Evolutionary conservation across 1,140 invertebrate genomes (phyloP).

Genomic region (Papilio machaon): DNA sequence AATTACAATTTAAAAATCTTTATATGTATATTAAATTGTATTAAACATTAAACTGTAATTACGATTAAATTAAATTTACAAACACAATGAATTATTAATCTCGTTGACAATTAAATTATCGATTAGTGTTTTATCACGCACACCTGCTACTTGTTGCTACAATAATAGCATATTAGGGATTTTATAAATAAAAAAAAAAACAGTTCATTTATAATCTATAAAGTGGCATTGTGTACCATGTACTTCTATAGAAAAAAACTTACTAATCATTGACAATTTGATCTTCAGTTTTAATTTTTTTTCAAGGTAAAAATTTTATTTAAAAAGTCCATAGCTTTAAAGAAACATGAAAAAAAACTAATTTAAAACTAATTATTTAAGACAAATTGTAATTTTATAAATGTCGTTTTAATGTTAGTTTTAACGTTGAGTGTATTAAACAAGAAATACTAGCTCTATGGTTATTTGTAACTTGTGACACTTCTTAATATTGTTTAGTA

Average conservation of each 20-base stretch:
- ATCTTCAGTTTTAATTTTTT: too few species aligned
- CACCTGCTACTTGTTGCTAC: conserved; percentile 8
- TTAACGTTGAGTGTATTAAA: too few species aligned
- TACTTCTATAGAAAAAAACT: too few species aligned
- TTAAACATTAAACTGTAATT: neutral
- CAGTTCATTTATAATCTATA: too few species aligned
- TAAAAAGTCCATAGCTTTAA: too few species aligned
- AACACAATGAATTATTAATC: neutral
- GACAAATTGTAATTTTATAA: neutral
- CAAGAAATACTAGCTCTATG: neutral
- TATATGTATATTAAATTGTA: too few species aligned
- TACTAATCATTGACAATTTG: neutral
- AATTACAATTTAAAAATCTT: too few species aligned
- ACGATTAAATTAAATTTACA: conserved; percentile 1
- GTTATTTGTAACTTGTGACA: neutral
- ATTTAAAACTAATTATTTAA: too few species aligned
- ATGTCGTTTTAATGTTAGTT: too few species aligned
- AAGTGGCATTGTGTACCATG: too few species aligned
- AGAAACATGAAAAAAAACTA: too few species aligned
- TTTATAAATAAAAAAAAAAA: neutral
- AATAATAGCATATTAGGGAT: neutral
- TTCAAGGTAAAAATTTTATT: too few species aligned
- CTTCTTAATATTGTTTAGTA: conserved; percentile 53
- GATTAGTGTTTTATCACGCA: conserved; percentile 27
- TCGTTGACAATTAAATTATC: conserved; percentile 19